Percentiles rank a stretch among this genome's conserved stretches.
phyloP scores from a whole-genome alignment of 2,888 invertebrate species.

The Empis stercorea region DNA sequence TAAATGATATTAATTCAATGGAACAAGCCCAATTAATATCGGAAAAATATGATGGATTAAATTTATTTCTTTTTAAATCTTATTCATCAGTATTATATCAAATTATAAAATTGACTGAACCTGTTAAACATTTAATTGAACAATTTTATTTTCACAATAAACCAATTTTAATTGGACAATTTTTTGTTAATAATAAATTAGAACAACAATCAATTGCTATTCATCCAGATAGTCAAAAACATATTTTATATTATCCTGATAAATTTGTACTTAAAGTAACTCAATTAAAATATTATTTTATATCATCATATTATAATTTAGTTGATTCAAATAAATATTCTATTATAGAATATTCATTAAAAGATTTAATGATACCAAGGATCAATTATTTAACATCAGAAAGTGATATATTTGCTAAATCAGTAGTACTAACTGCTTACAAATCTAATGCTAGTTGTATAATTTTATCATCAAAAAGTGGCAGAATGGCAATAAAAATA shows the following conservation, averaged over 20 bases:
- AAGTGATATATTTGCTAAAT: no score
- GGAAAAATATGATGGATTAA: no score
- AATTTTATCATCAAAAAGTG: slow-evolving; percentile 6
- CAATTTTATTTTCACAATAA: neutral
- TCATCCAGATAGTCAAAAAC: neutral
- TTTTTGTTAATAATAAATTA: neutral
- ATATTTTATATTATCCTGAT: slow-evolving; percentile 4
- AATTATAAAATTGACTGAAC: neutral
- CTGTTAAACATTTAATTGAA: slow-evolving; percentile 1
- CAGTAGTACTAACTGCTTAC: slow-evolving; percentile 4
- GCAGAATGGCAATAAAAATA: slow-evolving; percentile 11
- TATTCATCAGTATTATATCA: no score
- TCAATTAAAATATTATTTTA: no score
- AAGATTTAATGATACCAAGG: no score
- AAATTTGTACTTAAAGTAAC: neutral
- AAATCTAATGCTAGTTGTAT: slow-evolving; percentile 6
- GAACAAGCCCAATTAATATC: no score
- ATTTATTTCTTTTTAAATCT: no score
- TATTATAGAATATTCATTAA: no score
- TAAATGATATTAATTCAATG: no score
- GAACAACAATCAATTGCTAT: neutral
- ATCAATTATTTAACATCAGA: no score
- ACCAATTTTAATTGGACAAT: neutral
- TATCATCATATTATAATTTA: no score
- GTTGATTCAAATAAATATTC: neutral